Evolutionary conservation across 1,140 invertebrate genomes (phyloP), one percentile per base, ranked within the genome.

Genomic region (Drosophila murphyi): DNA sequence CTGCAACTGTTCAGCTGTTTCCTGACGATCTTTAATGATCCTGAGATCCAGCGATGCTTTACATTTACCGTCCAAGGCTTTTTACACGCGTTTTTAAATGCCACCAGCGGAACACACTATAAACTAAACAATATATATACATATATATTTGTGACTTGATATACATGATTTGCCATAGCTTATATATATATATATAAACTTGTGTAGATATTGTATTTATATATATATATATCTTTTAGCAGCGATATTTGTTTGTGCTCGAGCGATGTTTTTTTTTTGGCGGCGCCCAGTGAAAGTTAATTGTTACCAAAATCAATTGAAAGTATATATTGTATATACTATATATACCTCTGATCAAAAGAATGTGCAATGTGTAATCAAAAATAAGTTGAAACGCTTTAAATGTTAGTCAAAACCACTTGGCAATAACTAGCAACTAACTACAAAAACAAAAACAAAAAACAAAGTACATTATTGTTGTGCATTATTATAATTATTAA

Each of bases 41-140:
- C 61, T 32, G 3, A 48, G 50, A 41, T 56, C 56, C 56, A 62
- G 61, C 61, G 54, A 79, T 67, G 67, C 80, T 79, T 82, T 71
- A 65, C 65, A 80, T 60, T 75, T 64, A 83, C 83, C 83, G 83
- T 88, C 83, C 83, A 80, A 63, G 63, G 75, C 78, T 65, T 85
- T 65, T 62, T 43, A 59, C 29, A 45, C 31, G 65, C 64, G 70
- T 61, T 68, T 68, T 51, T 52, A 34, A 39, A 43, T 50, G 43
- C 50, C 56, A 56, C 43, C 34, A 78, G 48, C 64, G 73, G 68
- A 72, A 72, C 54, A 54, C 59, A 77, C 65, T 62, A 69, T 72
- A 56, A 34, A 55, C 43, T 48, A 52, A 28, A 48, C 32, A 34
- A 72, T 65, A 50, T 47, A 28, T 43, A 72, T 54, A 50, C 7